Evolutionary conservation across 2,113 vertebrate species (phyloP), one percentile per base, ranked within the genome.

Genomic region (Percina caprodes): DNA sequence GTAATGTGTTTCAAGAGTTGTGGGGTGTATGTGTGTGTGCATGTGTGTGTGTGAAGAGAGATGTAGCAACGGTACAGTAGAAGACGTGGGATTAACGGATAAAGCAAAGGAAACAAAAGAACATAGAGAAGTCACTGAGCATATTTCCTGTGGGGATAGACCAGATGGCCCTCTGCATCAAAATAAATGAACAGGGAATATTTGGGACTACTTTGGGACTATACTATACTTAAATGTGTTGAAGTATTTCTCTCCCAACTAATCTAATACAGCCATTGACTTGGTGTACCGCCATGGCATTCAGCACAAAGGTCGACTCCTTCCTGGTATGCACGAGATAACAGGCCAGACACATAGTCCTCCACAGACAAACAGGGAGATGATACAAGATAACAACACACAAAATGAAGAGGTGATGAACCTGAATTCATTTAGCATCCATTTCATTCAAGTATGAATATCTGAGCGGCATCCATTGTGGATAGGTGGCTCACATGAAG

Each of bases 271-370:
- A 88, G 77, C 45, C 62, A 70, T 26, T 72, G 81, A 86, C 78
- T 87, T 71, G 9, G 63, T 74, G 73, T 70, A 52, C 59, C 72
- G 48, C 35, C 52, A 3, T 92, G 91, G 89, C 88, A 91, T 91
- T 92, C 87, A 84, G 65, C 72, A 85, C 55, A 92, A 92, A 93
- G 90, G 92, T 91, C 92, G 90, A 18, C 76, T 69, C 83, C 65
- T 87, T 19, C 55, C 88, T 63, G 89, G 86, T 71, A 84, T 87
- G 85, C 72, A 78, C 4, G 15, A 83, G 87, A 92, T 91, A 92
- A 87, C 85, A 48, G 71, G 75, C 69, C 79, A 87, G 86, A 87
- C 87, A 62, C 62, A 83, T 10, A 33, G 69, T 63, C 71, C 48
- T 63, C 82, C 46, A 51, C 52, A 46, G 42, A 46, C 63, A 63